A percentile compares a stretch with the other conserved stretches of the same genome.
phyloP scores from a whole-genome alignment of 2,888 invertebrate species.

The Biston betularia region DNA sequence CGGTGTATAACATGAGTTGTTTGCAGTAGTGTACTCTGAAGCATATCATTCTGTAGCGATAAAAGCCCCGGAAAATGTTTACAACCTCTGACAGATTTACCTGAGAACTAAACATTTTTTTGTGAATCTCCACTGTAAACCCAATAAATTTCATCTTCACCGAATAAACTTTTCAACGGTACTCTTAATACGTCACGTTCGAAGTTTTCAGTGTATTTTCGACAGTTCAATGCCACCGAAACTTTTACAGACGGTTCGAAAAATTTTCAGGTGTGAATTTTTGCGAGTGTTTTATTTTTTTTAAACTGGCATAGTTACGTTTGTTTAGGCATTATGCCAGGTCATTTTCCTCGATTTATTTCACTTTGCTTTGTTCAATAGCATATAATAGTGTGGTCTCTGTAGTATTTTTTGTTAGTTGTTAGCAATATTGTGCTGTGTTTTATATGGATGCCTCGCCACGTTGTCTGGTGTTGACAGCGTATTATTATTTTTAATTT shows the following conservation, averaged over 20 bases:
- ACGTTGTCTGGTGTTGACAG: constrained; percentile 12
- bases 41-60: constrained; percentile 14
- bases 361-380: constrained; percentile 31
- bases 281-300: constrained; percentile 35
- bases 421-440: constrained; percentile 25
- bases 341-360: constrained; percentile 50
- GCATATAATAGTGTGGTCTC: too few species aligned
- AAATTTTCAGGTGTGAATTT: constrained; percentile 18
- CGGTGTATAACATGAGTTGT: background rate
- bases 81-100: constrained; percentile 33
- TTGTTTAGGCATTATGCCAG: constrained; percentile 57
- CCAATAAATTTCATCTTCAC: constrained; percentile 20
- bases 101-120: constrained; percentile 30
- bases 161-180: constrained; percentile 31
- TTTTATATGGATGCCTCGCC: constrained; percentile 25
- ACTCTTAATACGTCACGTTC: constrained; percentile 24
- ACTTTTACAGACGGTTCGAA: constrained; percentile 17
- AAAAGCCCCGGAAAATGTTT: constrained; percentile 30
- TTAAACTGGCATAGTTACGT: constrained; percentile 50
- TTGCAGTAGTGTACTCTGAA: constrained; percentile 16
- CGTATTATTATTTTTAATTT: background rate
- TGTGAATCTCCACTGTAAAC: constrained; percentile 15
- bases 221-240: constrained; percentile 42
- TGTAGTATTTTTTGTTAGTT: constrained; percentile 14
- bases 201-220: constrained; percentile 30